These are phyloP conservation scores for Phoeniculus purpureus DNA, from an alignment of 2,797 vertebrate species.

Conservation along the genomic window DNA sequence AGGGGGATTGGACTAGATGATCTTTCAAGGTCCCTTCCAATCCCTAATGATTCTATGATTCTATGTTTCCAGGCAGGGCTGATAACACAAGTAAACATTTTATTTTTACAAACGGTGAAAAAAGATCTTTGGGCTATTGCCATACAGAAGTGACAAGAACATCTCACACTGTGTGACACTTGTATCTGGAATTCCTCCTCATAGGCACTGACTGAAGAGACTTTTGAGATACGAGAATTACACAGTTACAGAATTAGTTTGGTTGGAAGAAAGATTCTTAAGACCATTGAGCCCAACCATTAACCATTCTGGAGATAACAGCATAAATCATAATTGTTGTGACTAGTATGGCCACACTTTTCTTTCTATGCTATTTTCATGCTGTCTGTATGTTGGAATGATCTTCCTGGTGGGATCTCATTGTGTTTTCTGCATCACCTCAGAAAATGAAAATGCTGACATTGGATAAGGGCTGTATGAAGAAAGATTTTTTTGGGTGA, in stretches of 20 bases:
- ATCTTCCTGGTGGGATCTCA: background rate
- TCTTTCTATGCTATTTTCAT: background rate
- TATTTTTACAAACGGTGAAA: background rate
- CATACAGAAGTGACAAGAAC: background rate
- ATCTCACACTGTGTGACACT: background rate
- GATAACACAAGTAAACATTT: background rate
- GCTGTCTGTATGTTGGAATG: background rate
- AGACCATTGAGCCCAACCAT: too few relatives aligned
- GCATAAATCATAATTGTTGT: background rate
- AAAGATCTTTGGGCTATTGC: background rate
- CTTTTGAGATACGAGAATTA: background rate
- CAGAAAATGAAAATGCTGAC: background rate
- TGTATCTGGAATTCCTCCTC: rapidly evolving
- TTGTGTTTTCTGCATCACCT: background rate
- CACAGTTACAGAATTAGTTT: too few relatives aligned
- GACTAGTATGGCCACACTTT: background rate
- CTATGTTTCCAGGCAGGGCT: background rate
- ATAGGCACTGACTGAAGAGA: background rate
- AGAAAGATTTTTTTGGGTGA: background rate
- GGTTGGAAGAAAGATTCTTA: too few relatives aligned
- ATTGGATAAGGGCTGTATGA: background rate
- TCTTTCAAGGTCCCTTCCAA: too few relatives aligned
- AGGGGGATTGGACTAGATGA: too few relatives aligned
- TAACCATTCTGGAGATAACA: background rate
- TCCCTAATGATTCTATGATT: too few relatives aligned